Percentiles rank a stretch among this genome's conserved stretches.
These are phyloP conservation scores for Echinometra lucunter DNA, from an alignment of 53 echinoderm and acorn worm species.

Conservation along the genomic window DNA sequence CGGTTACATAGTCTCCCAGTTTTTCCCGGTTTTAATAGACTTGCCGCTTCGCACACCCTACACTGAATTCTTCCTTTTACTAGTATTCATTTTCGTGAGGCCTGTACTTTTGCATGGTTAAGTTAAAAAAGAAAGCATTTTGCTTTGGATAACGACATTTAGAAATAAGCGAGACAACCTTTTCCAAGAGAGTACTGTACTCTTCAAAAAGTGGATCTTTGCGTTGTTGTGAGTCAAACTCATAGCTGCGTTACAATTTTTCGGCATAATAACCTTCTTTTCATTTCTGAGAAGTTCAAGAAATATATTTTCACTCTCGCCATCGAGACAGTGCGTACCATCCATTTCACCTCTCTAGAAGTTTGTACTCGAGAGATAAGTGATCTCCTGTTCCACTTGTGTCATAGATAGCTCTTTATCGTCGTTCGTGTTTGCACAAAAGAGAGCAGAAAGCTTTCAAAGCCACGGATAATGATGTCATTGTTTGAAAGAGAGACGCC, in stretches of 20 bases:
- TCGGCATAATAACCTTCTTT: neutral
- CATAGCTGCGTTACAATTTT: neutral
- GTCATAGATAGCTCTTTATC: neutral
- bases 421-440: neutral
- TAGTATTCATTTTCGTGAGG: no score
- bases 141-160: no score
- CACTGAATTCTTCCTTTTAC: no score
- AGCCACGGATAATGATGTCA: slow-evolving; percentile 1
- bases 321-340: neutral
- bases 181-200: no score
- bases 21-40: no score
- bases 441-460: slow-evolving; percentile 19
- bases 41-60: no score
- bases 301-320: neutral
- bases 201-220: no score
- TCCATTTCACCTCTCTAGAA: neutral
- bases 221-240: neutral
- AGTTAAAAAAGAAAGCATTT: no score
- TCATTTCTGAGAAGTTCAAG: neutral
- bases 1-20: no score
- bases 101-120: no score
- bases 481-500: slow-evolving; percentile 16
- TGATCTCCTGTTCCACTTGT: slow-evolving; percentile 34
- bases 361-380: neutral
- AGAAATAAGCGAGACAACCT: no score